Base-by-base conservation (phyloP, 2,113 vertebrate genomes). In the Scomber scombrus region DNA sequence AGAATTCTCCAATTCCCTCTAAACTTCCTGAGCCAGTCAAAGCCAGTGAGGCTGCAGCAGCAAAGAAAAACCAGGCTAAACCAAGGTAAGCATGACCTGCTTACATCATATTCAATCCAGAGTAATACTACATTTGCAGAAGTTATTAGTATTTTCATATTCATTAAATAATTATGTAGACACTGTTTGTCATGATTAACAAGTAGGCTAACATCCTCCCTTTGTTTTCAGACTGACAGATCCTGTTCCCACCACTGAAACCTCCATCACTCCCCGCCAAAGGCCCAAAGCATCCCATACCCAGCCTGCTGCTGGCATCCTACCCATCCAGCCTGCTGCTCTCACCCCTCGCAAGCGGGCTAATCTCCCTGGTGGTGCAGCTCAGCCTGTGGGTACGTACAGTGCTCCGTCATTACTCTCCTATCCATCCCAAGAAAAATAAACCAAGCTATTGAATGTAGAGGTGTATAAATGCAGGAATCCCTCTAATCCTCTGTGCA, bases 211-310 rank as follows among this genome's bases (percentile, higher is more conserved):
- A 82, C 68, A 43, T 60, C 68, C 21, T 82, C n/a, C 29, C 34
- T 65, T 78, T 78, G 0, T 80, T 72, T 69, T 0, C 89, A 99
- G 98, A 93, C 94, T 99, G 86, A 99, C 97, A 10, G 98, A 99
- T 89, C 98, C 97, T 75, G 95, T 98, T 92, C 97, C 97, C 73
- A 97, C 98, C 0, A 99, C 96, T 75, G 98, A 99, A 94, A 99
- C 98, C 0, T 99, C 98, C 88, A 99, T 99, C 84, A 97, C 97
- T 0, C 98, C 98, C 34, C 97, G 98, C 49, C 98, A 99, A 94
- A 96, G 98, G 80, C 98, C 98, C 69, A 99, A 99, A 93, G 97
- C 98, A 31, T 97, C 95, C n/a, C 98, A 99, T 86, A 95, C 97
- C 5, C 98, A 98, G 83, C 92, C 97, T 9, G 96, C 96, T 84